phyloP scores from a whole-genome alignment of 2,113 vertebrate genomes.

The Bombycilla garrulus region DNA sequence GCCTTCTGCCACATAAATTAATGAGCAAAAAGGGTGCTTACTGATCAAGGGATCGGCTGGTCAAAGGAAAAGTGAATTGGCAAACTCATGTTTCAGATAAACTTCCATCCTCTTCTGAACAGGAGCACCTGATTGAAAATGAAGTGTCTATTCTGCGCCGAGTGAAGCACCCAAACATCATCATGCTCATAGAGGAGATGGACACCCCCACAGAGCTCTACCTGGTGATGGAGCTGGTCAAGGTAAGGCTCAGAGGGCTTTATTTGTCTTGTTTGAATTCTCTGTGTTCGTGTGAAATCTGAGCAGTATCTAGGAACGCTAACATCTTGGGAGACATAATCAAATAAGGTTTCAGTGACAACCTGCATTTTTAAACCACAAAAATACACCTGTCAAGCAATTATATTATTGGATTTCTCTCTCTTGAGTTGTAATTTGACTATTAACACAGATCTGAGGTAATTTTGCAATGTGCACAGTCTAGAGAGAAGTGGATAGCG shows the following conservation, averaged over 20 bases:
- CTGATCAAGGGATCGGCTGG: not conserved
- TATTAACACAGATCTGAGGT: not conserved
- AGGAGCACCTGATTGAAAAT: conserved; percentile 97
- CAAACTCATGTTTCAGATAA: not conserved
- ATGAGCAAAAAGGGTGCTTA: not conserved
- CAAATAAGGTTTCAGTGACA: not conserved
- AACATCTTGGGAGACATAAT: not conserved
- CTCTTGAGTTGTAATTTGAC: not conserved
- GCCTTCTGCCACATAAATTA: not conserved
- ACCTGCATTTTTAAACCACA: not conserved
- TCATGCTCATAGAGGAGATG: conserved; percentile 96
- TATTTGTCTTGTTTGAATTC: not conserved
- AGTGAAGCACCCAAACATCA: conserved; percentile 97
- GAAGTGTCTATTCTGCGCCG: conserved; percentile 92
- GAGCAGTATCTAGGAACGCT: not conserved
- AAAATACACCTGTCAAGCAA: not conserved
- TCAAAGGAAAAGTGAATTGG: not conserved
- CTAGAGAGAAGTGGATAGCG: not conserved
- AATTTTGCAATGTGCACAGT: not conserved
- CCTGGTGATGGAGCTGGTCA: conserved; percentile 96
- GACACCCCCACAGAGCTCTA: conserved; percentile 90
- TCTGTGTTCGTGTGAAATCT: not conserved
- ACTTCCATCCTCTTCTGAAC: not conserved
- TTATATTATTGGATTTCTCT: not conserved
- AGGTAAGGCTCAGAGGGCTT: conserved; percentile 72